Evolutionary conservation across 92 coral and sea anemone species (phyloP).

Genomic region (Porites evermanni): DNA sequence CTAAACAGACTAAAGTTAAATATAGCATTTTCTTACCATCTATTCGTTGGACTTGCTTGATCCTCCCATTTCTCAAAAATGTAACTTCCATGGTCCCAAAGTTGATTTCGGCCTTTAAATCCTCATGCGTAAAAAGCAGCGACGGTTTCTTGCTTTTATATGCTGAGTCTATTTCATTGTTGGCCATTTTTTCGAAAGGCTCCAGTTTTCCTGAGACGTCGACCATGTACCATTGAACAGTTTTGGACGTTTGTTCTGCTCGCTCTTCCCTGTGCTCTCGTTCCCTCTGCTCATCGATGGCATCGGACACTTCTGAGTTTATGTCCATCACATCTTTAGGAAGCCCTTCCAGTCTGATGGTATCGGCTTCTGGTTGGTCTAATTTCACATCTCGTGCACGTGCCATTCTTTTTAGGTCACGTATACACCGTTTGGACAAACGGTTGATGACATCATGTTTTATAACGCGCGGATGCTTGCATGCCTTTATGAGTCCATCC

Average conservation of each 20-base stretch:
- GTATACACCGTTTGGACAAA: constrained; percentile 1
- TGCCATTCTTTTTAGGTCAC: constrained; percentile 12
- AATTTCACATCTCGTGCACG: constrained; percentile 29
- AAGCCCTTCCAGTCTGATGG: constrained; percentile 22
- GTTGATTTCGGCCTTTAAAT: constrained; percentile 33
- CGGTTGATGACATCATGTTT: constrained; percentile 14
- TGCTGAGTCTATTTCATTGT: constrained; percentile 38
- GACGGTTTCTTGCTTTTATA: constrained; percentile 26
- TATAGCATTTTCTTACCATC: constrained; percentile 17
- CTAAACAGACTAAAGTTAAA: background rate
- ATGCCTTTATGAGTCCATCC: constrained; percentile 16
- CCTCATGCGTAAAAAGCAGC: constrained; percentile 20
- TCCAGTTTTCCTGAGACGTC: constrained; percentile 1
- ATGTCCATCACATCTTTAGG: constrained; percentile 43
- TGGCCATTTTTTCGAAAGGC: constrained; percentile 28
- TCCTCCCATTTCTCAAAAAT: constrained; percentile 21
- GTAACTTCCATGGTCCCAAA: constrained; percentile 25
- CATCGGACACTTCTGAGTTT: background rate
- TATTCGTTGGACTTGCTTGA: constrained; percentile 22
- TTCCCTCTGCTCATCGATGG: constrained; percentile 21
- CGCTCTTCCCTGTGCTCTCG: constrained; percentile 22
- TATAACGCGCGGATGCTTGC: background rate
- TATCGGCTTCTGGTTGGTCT: constrained; percentile 28
- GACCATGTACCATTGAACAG: constrained; percentile 38
- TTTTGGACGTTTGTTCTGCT: constrained; percentile 31